Conservation (phyloP, 1,140 invertebrate species). For the Caenorhabditis tropicalis region DNA sequence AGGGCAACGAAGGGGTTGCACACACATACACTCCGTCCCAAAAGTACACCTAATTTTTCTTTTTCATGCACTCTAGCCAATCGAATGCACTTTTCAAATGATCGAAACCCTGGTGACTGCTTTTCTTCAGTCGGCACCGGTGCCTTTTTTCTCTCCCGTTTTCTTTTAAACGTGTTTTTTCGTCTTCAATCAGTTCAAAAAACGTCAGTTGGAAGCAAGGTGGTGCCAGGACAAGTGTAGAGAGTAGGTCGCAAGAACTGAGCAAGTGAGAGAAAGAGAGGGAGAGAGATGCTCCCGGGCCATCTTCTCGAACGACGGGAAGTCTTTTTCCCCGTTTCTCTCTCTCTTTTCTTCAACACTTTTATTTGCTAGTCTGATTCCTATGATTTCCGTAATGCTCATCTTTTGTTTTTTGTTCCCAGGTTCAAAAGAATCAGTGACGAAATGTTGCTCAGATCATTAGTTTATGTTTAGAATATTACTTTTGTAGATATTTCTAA, state of each 20-base stretch:
- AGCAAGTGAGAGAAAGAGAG: not conserved
- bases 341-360: not conserved
- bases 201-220: conserved; percentile 24
- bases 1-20: not conserved
- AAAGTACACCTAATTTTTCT: not conserved
- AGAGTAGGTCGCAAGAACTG: not conserved
- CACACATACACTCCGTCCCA: not conserved
- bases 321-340: not conserved
- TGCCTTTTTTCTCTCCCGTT: not conserved
- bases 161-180: not conserved
- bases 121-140: not conserved
- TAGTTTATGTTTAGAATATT: no score
- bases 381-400: not conserved
- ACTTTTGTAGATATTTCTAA: no score
- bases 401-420: not conserved
- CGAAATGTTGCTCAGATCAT: no score
- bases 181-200: not conserved
- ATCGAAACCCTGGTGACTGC: no score
- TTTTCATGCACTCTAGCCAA: not conserved
- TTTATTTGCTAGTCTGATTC: not conserved
- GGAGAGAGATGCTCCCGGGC: not conserved
- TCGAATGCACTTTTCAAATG: not conserved
- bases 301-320: not conserved
- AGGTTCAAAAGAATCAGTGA: not conserved
- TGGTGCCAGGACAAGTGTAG: not conserved